Base-by-base conservation (phyloP, 2,888 invertebrate genomes). In the Stramonita haemastoma region DNA sequence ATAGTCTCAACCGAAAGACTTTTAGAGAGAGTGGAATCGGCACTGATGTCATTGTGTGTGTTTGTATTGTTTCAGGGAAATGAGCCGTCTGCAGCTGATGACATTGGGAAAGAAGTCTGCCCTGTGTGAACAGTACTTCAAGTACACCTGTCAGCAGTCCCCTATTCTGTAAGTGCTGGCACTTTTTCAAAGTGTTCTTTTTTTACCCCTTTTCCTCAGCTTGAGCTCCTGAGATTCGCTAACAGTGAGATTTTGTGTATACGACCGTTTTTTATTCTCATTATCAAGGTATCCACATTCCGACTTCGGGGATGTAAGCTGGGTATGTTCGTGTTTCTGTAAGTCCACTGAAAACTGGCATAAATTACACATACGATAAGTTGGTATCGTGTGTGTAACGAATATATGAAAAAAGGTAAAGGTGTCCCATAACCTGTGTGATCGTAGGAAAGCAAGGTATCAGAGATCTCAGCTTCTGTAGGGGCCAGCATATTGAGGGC, bases 71-170 rank as follows among this genome's bases (percentile, higher is more conserved):
- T 46, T 1, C 87, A 95, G 95, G 89, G 93, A 91, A 15, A 91
- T 95, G 91, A 90, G 90, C 22, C 91, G 91, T 56, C 91, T 91
- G 17, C 92, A 94, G 60, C 89, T 95, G 29, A 89, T 91, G 22
- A 86, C 91, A 26, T 89, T 95, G 66, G 92, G 94, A 2, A 46
- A 90, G 22, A 90, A 77, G n/a, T 95, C 95, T 8, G 93, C 91
- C 8, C 89, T 91, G 83, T 95, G 95, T 93, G 92, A 94, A 86
- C 95, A 95, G 90, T 91, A 92, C 70, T 89, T 95, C 46, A 91
- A 92, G 87, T 95, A 95, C 89, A 92, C 93, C 66, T 95, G 95
- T 91, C 90, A 89, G 22, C 90, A 93, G 81, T 90, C 94, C 56
- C 94, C 94, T 17, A 88, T 95, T 46, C 90, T 90, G 94, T 94